phyloP scores from a whole-genome alignment of 2,888 invertebrate genomes.

The Lasioglossum leucozonium region DNA sequence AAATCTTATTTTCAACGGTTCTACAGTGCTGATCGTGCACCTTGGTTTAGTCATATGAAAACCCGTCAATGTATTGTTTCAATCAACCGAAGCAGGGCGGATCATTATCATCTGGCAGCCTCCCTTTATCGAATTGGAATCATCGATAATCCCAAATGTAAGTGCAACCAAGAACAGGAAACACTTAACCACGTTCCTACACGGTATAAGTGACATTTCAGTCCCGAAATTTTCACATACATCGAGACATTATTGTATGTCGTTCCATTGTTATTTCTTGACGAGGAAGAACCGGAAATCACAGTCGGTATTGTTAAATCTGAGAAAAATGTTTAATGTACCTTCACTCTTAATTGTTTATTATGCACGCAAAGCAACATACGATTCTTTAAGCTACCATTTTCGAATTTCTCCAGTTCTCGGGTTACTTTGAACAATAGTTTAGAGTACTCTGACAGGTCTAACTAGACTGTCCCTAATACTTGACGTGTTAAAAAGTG shows the following conservation, averaged over 20 bases:
- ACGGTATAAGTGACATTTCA: neutral
- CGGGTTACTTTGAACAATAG: neutral
- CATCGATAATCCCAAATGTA: too few species aligned
- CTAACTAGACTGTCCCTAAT: neutral
- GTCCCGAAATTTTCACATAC: neutral
- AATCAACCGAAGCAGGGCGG: too few species aligned
- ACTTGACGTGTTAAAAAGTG: constrained; percentile 9
- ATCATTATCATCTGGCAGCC: too few species aligned
- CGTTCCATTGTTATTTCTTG: neutral
- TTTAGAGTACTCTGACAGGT: constrained; percentile 4
- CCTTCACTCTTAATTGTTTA: neutral
- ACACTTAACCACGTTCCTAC: too few species aligned
- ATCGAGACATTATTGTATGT: neutral
- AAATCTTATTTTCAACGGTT: too few species aligned
- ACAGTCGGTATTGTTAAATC: neutral
- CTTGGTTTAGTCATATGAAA: too few species aligned
- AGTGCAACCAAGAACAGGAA: too few species aligned
- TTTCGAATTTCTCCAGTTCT: neutral
- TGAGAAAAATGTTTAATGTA: neutral
- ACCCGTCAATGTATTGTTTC: too few species aligned
- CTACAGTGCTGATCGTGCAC: too few species aligned
- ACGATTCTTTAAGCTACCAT: neutral
- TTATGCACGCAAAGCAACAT: neutral
- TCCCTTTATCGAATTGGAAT: too few species aligned
- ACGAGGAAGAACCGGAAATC: neutral